Percentiles rank a stretch among this genome's conserved stretches.
Evolutionary conservation across 1,140 invertebrate species (phyloP).

Genomic region (Zaprionus tsacasi): DNA sequence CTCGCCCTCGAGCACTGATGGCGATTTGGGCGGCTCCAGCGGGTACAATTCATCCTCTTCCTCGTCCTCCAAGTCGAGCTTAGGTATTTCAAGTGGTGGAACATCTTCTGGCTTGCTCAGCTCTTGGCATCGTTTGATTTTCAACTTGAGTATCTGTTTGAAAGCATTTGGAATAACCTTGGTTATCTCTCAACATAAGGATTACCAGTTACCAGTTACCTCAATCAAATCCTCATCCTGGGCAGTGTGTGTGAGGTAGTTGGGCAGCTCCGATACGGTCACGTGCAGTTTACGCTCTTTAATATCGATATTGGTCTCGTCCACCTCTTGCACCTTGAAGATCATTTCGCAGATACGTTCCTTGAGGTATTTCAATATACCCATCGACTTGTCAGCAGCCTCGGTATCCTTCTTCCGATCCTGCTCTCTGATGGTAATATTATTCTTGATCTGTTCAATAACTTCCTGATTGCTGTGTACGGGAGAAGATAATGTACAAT

Average conservation of each 20-base stretch:
- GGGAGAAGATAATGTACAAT: not conserved
- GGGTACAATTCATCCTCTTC: slow-evolving; percentile 66
- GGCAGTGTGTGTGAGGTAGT: slow-evolving; percentile 69
- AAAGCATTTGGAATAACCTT: not conserved
- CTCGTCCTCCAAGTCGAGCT: slow-evolving; percentile 68
- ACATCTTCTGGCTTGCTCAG: slow-evolving; percentile 68
- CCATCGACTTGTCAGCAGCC: slow-evolving; percentile 84
- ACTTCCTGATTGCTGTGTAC: slow-evolving; percentile 87
- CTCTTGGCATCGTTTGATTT: slow-evolving; percentile 76
- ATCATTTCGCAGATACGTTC: slow-evolving; percentile 83
- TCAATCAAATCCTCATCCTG: slow-evolving; percentile 76
- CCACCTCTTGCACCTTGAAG: slow-evolving; percentile 82
- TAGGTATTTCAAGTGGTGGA: slow-evolving; percentile 62
- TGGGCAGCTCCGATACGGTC: slow-evolving; percentile 67
- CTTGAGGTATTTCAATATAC: slow-evolving; percentile 85
- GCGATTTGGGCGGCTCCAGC: slow-evolving; percentile 64
- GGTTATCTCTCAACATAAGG: not conserved
- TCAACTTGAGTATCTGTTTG: slow-evolving; percentile 71
- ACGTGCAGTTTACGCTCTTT: slow-evolving; percentile 59
- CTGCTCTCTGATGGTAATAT: slow-evolving; percentile 85
- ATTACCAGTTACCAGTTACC: slow-evolving; percentile 36
- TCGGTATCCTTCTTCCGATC: slow-evolving; percentile 83
- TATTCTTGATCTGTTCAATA: slow-evolving; percentile 86
- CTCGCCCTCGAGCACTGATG: slow-evolving; percentile 67
- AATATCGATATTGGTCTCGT: slow-evolving; percentile 76